A percentile compares a stretch with the other conserved stretches of the same genome.
Conservation (phyloP, 2,113 vertebrate genomes). For the Poeciliopsis turrubarensis region DNA sequence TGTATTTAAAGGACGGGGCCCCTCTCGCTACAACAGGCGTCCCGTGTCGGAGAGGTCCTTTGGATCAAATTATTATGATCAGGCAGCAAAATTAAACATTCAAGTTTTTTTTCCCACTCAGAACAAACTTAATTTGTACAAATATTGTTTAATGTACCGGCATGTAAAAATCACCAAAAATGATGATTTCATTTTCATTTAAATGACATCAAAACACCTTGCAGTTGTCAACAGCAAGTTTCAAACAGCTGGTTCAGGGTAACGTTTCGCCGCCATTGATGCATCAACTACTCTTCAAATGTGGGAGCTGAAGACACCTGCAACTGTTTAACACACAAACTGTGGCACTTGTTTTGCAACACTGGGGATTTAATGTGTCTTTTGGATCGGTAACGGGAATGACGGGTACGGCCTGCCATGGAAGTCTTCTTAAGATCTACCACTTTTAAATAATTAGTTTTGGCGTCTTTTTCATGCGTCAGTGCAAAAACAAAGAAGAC, state of each 20-base stretch:
- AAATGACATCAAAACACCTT: neutral
- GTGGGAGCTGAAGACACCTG: neutral
- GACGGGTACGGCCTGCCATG: too few relatives aligned
- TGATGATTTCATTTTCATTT: neutral
- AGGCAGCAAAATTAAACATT: neutral
- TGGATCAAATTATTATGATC: conserved; percentile 21
- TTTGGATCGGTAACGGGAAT: too few relatives aligned
- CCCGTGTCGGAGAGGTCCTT: neutral
- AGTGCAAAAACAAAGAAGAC: too few relatives aligned
- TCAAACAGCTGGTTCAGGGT: neutral
- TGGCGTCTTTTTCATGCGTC: too few relatives aligned
- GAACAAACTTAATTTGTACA: neutral
- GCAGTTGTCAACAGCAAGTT: neutral
- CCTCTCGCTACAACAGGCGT: conserved; percentile 20
- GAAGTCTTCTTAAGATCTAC: too few relatives aligned
- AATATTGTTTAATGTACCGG: too few relatives aligned
- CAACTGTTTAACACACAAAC: neutral
- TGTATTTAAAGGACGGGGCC: conserved; percentile 43
- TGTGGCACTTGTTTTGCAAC: neutral
- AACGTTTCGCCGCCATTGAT: neutral
- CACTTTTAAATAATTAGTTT: too few relatives aligned
- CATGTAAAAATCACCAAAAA: too few relatives aligned
- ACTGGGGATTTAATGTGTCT: too few relatives aligned
- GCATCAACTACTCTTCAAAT: neutral
- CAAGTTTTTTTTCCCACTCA: neutral